A percentile compares a stretch with the other conserved stretches of the same genome.
phyloP scores from a whole-genome alignment of 2,888 invertebrate species.

The Leptinotarsa tumamoca region DNA sequence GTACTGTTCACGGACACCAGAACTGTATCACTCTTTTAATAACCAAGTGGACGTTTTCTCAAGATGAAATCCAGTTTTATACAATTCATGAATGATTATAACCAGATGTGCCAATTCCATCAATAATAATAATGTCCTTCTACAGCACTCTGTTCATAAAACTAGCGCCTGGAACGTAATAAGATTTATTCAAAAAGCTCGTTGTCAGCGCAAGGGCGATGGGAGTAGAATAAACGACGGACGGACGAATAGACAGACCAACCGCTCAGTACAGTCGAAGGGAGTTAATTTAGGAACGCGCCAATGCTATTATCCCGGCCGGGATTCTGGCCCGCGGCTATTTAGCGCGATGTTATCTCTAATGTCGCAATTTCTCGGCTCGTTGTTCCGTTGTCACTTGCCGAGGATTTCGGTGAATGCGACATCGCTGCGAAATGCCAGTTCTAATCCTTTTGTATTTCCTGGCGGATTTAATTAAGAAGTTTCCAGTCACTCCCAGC shows the following conservation, averaged over 20 bases:
- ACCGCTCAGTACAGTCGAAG: conserved; percentile 57
- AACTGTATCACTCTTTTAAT: too few species aligned
- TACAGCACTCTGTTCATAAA: conserved; percentile 29
- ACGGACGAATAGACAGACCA: conserved; percentile 57
- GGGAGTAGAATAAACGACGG: conserved; percentile 38
- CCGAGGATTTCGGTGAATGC: conserved; percentile 43
- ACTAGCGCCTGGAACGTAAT: conserved; percentile 40
- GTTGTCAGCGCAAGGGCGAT: conserved; percentile 20
- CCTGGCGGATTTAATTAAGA: conserved; percentile 58
- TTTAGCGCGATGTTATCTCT: conserved; percentile 67
- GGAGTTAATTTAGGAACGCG: conserved; percentile 65
- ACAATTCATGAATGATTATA: neutral
- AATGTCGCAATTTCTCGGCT: conserved; percentile 67
- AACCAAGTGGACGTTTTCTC: too few species aligned
- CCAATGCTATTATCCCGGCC: conserved; percentile 63
- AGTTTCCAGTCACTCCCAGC: conserved; percentile 47
- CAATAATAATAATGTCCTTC: neutral
- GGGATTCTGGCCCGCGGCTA: conserved; percentile 65
- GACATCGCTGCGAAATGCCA: conserved; percentile 33
- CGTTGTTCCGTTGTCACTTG: conserved; percentile 63
- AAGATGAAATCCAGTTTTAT: neutral
- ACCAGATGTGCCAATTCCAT: neutral
- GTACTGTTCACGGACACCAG: too few species aligned
- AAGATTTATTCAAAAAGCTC: conserved; percentile 45
- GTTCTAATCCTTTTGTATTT: conserved; percentile 51